Percentiles rank a stretch among this genome's conserved stretches.
Conservation (phyloP, 2,888 invertebrate species). For the Rambutsinella grinnellia region DNA sequence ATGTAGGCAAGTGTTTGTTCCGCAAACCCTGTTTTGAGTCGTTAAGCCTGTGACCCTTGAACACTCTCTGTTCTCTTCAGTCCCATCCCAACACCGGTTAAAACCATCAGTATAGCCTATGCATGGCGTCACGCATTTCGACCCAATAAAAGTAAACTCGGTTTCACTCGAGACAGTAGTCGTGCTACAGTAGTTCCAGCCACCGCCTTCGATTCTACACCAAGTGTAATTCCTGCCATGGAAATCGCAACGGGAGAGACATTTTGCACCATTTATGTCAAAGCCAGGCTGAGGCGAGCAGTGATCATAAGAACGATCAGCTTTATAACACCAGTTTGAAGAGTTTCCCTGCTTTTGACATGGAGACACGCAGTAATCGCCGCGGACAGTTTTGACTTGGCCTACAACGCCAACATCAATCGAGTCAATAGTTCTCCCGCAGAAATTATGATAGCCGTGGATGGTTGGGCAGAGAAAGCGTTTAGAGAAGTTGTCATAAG, state of each 20-base stretch:
- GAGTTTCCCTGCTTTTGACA: background rate
- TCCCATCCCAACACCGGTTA: background rate
- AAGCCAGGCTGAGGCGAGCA: background rate
- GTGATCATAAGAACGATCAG: background rate
- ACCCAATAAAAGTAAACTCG: background rate
- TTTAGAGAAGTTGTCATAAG: no score
- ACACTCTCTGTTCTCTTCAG: background rate
- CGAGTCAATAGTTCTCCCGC: background rate
- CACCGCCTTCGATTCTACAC: background rate
- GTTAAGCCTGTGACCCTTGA: background rate
- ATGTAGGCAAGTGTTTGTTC: background rate
- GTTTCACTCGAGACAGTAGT: background rate
- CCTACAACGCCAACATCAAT: background rate
- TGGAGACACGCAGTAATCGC: background rate
- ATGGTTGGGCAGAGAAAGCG: no score
- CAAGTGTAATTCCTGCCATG: background rate
- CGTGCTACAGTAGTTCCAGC: background rate
- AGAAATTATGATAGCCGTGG: no score
- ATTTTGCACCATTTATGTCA: background rate
- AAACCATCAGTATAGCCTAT: background rate
- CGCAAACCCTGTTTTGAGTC: background rate
- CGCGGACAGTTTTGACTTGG: background rate
- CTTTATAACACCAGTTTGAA: background rate
- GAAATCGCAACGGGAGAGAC: background rate
- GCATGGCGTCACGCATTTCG: constrained; percentile 1